Evolutionary conservation across 2,888 invertebrate species (phyloP).

Genomic region (Trissonchulus sp.): DNA sequence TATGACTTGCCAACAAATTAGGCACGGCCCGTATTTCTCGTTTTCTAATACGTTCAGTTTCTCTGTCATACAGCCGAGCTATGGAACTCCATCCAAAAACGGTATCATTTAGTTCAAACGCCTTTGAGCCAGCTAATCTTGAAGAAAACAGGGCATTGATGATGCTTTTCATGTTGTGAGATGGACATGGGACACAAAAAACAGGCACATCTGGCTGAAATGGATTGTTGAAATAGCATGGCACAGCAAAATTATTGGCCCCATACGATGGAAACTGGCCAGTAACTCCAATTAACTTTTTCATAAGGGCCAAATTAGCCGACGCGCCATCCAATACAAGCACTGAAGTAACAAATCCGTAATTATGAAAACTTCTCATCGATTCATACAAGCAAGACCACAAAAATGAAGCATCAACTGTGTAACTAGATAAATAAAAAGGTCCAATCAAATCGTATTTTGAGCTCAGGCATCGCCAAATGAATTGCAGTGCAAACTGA

Average conservation of each 20-base stretch:
- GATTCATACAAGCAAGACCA: neutral
- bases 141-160: constrained; percentile 17
- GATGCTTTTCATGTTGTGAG: constrained; percentile 9
- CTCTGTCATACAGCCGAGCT: constrained; percentile 1
- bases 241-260: neutral
- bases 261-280: neutral
- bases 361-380: neutral
- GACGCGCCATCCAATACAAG: constrained; percentile 23
- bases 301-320: constrained; percentile 7
- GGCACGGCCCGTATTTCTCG: neutral
- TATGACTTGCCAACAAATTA: neutral
- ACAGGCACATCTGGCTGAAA: neutral
- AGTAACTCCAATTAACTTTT: neutral
- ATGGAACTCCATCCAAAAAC: constrained; percentile 18
- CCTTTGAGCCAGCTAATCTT: too few species aligned
- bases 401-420: neutral
- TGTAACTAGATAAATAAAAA: neutral
- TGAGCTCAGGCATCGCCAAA: constrained; percentile 19
- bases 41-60: neutral
- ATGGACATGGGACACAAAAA: constrained; percentile 11
- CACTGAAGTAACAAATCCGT: neutral
- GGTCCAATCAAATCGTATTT: constrained; percentile 17
- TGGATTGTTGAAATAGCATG: constrained; percentile 16
- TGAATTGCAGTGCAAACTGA: neutral
- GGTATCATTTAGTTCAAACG: neutral